Conservation (phyloP, 37 sponge, comb jelly and placozoan genomes). For the Ianthella basta region DNA sequence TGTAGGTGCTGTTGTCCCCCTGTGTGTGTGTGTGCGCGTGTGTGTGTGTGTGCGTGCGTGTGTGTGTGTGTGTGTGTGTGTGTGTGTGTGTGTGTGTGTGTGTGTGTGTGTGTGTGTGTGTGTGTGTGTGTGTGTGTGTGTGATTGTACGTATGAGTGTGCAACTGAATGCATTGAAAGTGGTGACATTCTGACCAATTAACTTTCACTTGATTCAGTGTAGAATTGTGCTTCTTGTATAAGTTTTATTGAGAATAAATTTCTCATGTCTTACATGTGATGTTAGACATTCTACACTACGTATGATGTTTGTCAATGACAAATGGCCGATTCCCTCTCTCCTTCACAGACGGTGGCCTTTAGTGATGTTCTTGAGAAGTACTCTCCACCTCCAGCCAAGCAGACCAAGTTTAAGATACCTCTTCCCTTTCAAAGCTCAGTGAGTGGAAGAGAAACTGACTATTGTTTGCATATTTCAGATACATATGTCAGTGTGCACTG, state of each 20-base stretch:
- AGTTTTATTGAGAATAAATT: too few species aligned
- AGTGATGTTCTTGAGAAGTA: slow-evolving; percentile 5
- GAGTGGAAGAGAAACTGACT: too few species aligned
- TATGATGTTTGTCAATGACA: too few species aligned
- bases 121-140: neutral
- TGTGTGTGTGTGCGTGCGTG: slow-evolving; percentile 23
- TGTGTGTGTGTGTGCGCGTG: slow-evolving; percentile 18
- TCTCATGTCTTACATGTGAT: too few species aligned
- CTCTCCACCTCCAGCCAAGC: neutral
- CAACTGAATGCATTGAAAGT: neutral
- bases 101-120: slow-evolving; percentile 1
- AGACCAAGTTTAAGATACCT: neutral
- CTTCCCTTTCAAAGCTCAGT: too few species aligned
- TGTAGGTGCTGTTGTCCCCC: slow-evolving; percentile 15
- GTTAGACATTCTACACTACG: too few species aligned
- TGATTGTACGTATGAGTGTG: neutral
- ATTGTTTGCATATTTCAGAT: too few species aligned
- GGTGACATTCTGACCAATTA: too few species aligned
- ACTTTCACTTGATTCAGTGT: too few species aligned
- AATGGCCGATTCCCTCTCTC: too few species aligned
- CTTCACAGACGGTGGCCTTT: neutral
- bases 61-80: slow-evolving; percentile 6
- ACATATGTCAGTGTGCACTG: too few species aligned
- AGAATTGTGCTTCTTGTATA: too few species aligned
- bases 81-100: neutral